Conservation (phyloP, 92 coral and sea anemone genomes). For the Desmophyllum pertusum region DNA sequence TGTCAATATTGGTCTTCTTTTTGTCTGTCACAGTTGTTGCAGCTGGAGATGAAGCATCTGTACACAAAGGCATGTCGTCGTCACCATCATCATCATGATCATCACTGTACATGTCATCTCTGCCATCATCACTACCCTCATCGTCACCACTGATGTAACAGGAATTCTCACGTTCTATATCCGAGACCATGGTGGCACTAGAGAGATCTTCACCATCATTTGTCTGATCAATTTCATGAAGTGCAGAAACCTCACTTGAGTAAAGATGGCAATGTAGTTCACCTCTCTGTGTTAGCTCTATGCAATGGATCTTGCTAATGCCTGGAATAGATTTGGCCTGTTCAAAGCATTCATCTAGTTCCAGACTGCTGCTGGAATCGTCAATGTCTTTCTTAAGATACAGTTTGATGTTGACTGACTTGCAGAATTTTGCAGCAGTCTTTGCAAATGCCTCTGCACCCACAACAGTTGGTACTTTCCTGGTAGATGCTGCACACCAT, state of each 20-base stretch:
- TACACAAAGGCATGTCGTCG: not conserved
- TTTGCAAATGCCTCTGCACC: conserved; percentile 54
- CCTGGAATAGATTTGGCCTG: conserved; percentile 48
- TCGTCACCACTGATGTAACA: conserved; percentile 10
- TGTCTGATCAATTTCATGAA: conserved; percentile 12
- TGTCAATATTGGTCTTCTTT: not conserved
- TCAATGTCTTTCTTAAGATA: conserved; percentile 45
- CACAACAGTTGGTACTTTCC: conserved; percentile 54
- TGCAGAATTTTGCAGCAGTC: conserved; percentile 35
- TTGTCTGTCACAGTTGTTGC: conserved; percentile 1
- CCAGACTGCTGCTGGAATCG: conserved; percentile 30
- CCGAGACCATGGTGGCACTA: no score
- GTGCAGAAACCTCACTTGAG: conserved; percentile 38
- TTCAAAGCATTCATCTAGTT: conserved; percentile 46
- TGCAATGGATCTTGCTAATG: conserved; percentile 54
- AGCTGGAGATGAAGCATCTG: not conserved
- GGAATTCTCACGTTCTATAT: not conserved
- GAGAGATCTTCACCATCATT: not conserved
- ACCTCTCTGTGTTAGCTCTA: conserved; percentile 25
- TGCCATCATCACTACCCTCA: conserved; percentile 29
- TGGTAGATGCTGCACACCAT: conserved; percentile 58
- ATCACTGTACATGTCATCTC: no score
- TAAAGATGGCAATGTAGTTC: conserved; percentile 34
- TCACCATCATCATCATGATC: conserved; percentile 23
- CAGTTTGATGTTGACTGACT: conserved; percentile 32